Conservation (phyloP, 30 jellyfish, hydroid and myxozoan species). For the Clytia hemisphaerica region DNA sequence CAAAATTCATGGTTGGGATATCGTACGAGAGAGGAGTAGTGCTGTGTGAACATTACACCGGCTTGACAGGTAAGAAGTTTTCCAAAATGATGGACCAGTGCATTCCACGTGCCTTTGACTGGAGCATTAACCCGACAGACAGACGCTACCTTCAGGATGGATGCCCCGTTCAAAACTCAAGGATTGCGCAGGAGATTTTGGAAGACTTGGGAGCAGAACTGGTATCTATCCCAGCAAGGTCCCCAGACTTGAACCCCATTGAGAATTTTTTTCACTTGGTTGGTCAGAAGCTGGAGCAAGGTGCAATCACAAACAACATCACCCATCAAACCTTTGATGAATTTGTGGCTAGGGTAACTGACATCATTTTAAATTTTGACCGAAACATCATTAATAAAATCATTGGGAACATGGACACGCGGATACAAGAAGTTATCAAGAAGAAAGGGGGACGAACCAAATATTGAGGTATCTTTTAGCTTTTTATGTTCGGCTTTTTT, state of each 20-base stretch:
- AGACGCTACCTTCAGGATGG: conserved; percentile 29
- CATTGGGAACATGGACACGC: too few relatives aligned
- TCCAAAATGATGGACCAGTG: too few relatives aligned
- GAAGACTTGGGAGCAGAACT: conserved; percentile 3
- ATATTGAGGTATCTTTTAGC: too few relatives aligned
- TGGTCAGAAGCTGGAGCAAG: conserved; percentile 19
- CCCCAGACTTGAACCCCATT: conserved; percentile 36
- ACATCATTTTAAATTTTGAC: too few relatives aligned
- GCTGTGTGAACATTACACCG: not conserved
- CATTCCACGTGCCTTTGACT: conserved; percentile 2
- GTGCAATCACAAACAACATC: conserved; percentile 9
- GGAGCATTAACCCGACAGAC: conserved; percentile 7
- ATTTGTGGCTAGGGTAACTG: too few relatives aligned
- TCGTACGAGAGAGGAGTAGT: conserved; percentile 8
- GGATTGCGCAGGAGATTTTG: conserved; percentile 19
- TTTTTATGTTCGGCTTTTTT: too few relatives aligned
- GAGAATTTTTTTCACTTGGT: conserved; percentile 31
- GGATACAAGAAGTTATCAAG: too few relatives aligned
- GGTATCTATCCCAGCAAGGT: conserved; percentile 22
- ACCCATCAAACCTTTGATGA: conserved; percentile 23
- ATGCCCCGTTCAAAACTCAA: conserved; percentile 14
- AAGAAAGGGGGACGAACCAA: too few relatives aligned
- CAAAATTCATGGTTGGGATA: conserved; percentile 14
- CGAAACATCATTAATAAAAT: too few relatives aligned
- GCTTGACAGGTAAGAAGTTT: too few relatives aligned